A percentile compares a stretch with the other conserved stretches of the same genome.
Conservation (phyloP, 2,888 invertebrate genomes). For the Amblyjoppa proteus region DNA sequence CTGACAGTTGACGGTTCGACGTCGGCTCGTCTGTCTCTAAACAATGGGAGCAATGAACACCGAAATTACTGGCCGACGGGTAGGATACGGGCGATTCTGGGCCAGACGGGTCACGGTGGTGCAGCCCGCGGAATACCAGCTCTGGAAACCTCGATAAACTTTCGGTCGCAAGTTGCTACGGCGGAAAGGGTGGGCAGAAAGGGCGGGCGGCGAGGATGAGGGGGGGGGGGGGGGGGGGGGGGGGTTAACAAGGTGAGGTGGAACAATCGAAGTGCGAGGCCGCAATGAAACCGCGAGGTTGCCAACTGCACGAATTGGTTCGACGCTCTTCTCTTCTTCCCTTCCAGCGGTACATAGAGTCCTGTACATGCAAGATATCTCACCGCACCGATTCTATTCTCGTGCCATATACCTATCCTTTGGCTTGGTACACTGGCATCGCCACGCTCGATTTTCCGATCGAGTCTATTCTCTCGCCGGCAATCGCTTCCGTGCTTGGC, state of each 20-base stretch:
- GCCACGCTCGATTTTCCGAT: slow-evolving; percentile 60
- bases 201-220: background rate
- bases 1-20: slow-evolving; percentile 59
- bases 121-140: slow-evolving; percentile 23
- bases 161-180: slow-evolving; percentile 69
- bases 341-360: background rate
- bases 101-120: slow-evolving; percentile 26
- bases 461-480: slow-evolving; percentile 37
- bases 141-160: slow-evolving; percentile 75
- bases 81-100: slow-evolving; percentile 8
- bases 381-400: slow-evolving; percentile 24
- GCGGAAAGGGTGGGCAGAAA: background rate
- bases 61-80: slow-evolving; percentile 59
- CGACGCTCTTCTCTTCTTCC: slow-evolving; percentile 44
- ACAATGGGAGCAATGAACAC: slow-evolving; percentile 60
- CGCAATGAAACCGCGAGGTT: slow-evolving; percentile 81
- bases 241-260: slow-evolving; percentile 79
- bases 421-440: slow-evolving; percentile 38
- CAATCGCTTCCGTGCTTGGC: slow-evolving; percentile 6
- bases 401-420: slow-evolving; percentile 2
- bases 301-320: slow-evolving; percentile 80
- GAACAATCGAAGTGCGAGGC: slow-evolving; percentile 80
- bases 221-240: background rate
- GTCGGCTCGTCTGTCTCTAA: slow-evolving; percentile 29
- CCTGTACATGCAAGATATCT: slow-evolving; percentile 16